phyloP scores from a whole-genome alignment of 2,888 invertebrate genomes.

The Dermolepida albohirtum region DNA sequence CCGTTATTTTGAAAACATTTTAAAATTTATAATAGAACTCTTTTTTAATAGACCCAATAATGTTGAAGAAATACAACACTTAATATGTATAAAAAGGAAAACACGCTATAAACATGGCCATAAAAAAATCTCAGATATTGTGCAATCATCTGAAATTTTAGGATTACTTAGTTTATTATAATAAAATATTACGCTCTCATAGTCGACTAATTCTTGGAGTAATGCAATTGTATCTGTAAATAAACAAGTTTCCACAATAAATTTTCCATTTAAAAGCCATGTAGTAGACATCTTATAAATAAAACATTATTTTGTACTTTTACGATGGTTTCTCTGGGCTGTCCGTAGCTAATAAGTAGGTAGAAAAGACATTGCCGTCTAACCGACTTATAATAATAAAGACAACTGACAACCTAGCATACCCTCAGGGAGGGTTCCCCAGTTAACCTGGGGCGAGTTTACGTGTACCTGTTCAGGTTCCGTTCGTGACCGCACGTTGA shows the following conservation, averaged over 20 bases:
- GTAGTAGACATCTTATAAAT: slow-evolving; percentile 4
- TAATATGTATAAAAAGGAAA: too few species aligned
- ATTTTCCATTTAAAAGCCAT: neutral
- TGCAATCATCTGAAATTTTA: too few species aligned
- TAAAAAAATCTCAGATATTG: too few species aligned
- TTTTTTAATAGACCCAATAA: too few species aligned
- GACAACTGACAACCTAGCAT: slow-evolving; percentile 47
- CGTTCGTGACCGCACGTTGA: slow-evolving; percentile 40
- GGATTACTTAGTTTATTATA: too few species aligned
- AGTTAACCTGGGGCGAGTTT: slow-evolving; percentile 63
- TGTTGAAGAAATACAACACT: too few species aligned
- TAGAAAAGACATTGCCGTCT: slow-evolving; percentile 13
- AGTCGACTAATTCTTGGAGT: too few species aligned
- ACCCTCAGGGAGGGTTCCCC: slow-evolving; percentile 64
- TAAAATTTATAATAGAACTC: too few species aligned
- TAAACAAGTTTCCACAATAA: neutral
- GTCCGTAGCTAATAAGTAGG: neutral
- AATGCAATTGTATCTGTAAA: too few species aligned
- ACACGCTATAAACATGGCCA: too few species aligned
- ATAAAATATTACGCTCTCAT: too few species aligned
- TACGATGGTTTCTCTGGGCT: slow-evolving; percentile 4
- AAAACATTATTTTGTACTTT: slow-evolving; percentile 12
- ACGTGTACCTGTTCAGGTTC: slow-evolving; percentile 30
- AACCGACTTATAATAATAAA: slow-evolving; percentile 17
- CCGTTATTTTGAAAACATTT: too few species aligned